A percentile compares a stretch with the other conserved stretches of the same genome.
These are phyloP conservation scores for Scaptomyza graminum DNA, from an alignment of 1,140 invertebrate species.

Conservation along the genomic window DNA sequence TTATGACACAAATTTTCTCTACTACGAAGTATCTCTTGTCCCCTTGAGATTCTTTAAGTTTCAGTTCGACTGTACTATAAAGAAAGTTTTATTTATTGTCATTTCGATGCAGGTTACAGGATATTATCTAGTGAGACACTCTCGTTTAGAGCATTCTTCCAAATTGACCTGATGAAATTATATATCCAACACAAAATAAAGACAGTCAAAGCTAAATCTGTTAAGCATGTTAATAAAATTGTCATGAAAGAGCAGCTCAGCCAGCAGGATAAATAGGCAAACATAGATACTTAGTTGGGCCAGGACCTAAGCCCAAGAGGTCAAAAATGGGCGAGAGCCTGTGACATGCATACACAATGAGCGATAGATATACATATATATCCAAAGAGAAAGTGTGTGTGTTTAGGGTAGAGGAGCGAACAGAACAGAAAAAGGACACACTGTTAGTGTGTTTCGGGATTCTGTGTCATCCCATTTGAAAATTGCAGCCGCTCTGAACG, in stretches of 20 bases:
- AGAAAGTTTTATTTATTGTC: too few species aligned
- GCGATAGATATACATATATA: constrained; percentile 7
- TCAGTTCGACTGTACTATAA: too few species aligned
- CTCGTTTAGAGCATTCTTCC: not conserved
- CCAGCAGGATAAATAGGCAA: constrained; percentile 47
- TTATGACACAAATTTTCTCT: too few species aligned
- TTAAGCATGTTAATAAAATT: constrained; percentile 78
- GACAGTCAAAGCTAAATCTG: constrained; percentile 35
- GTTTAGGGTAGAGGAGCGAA: too few species aligned
- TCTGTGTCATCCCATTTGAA: not conserved
- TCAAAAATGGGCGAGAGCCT: constrained; percentile 42
- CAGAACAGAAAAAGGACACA: not conserved
- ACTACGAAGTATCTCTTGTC: too few species aligned
- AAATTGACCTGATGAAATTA: constrained; percentile 21
- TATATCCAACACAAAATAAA: constrained; percentile 8
- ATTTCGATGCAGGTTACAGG: too few species aligned
- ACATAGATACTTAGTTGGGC: constrained; percentile 29
- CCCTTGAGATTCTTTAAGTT: too few species aligned
- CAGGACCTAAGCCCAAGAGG: constrained; percentile 46
- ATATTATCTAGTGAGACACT: not conserved
- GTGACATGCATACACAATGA: constrained; percentile 72
- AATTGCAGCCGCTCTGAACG: constrained; percentile 39
- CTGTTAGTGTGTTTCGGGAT: constrained; percentile 1
- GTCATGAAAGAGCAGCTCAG: constrained; percentile 58
- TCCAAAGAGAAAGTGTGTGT: not conserved